Base-by-base conservation (phyloP, 2,797 vertebrate species). In the Pogonophryne albipinna region DNA sequence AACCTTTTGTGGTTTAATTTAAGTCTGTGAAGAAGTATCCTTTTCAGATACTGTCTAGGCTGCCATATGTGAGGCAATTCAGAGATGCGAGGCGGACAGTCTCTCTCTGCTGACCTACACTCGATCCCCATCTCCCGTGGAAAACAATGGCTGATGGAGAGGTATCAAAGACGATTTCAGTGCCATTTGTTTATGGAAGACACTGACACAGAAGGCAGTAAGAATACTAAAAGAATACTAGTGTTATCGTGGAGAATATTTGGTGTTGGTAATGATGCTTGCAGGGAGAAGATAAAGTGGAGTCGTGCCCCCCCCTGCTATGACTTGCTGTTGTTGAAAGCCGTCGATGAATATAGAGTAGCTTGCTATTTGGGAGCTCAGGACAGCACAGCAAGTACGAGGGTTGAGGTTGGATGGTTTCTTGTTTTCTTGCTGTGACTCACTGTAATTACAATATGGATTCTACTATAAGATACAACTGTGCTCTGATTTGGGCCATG, bases 1-100 rank as follows among this genome's bases (percentile, higher is more conserved):
- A 83, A 86, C 85, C 85, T 91, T 89, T 87, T 50, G 50, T 12
- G 50, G 23, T 72, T 75, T 79, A 59, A 89, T 87, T 85, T 76
- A 76, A 76, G 49, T 44, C 60, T 66, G 34, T 10, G 42, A 23
- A 60, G 31, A 74, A 58, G 69, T 71, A 71, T 78, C 55, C 45
- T 64, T 64, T 57, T 61, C 56, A 67, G 34, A 64, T 57, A 38
- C 31, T 12, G 10, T 61, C 45, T 41, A 6, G 76, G 38, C 71
- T 13, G 58, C 41, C 16, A 5, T 53, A 51, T 64, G 51, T 41
- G 67, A 79, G 52, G 78, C 67, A 75, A 58, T 76, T 78, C 58
- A 66, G 10, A 66, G 50, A 74, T 12, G 58, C 59, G 53, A 64
- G 27, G 69, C 60, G 70, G 44, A 64, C 13, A 34, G 16, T 61